phyloP scores from a whole-genome alignment of 1,140 invertebrate species.

The Polyergus mexicanus region DNA sequence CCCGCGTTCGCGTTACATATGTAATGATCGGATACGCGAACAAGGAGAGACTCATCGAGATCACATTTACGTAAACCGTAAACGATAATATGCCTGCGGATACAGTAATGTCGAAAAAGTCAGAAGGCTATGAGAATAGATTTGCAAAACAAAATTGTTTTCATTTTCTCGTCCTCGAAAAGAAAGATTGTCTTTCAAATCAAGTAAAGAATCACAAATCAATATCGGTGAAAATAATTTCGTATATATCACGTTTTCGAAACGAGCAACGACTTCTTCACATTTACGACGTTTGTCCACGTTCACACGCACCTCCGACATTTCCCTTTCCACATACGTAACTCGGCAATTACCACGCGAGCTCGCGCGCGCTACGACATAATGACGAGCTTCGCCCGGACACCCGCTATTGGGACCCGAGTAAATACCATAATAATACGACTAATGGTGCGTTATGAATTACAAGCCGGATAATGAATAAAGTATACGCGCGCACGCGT shows the following conservation, averaged over 20 bases:
- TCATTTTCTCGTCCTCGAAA: background rate
- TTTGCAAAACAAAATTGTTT: background rate
- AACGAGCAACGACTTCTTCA: conserved; percentile 34
- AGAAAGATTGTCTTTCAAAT: background rate
- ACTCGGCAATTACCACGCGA: conserved; percentile 64
- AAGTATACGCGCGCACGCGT: conserved; percentile 61
- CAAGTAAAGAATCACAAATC: background rate
- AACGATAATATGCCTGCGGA: conserved; percentile 77
- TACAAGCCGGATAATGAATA: conserved; percentile 71
- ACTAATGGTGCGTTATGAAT: conserved; percentile 76
- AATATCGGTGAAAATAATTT: too few species aligned
- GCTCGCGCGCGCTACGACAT: conserved; percentile 55
- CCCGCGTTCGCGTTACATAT: conserved; percentile 59
- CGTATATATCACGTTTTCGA: background rate
- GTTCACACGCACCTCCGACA: conserved; percentile 28
- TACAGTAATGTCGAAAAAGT: conserved; percentile 48
- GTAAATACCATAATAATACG: conserved; percentile 75
- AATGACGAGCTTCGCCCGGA: conserved; percentile 71
- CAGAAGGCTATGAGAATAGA: background rate
- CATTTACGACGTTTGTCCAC: conserved; percentile 36
- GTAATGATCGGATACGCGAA: conserved; percentile 66
- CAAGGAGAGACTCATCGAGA: conserved; percentile 77
- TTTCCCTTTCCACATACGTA: conserved; percentile 65
- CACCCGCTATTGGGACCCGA: conserved; percentile 70
- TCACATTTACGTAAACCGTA: conserved; percentile 83